Percentiles rank a stretch among this genome's conserved stretches.
Evolutionary conservation across 2,113 vertebrate genomes (phyloP).

Genomic region (Falcunculus frontatus): DNA sequence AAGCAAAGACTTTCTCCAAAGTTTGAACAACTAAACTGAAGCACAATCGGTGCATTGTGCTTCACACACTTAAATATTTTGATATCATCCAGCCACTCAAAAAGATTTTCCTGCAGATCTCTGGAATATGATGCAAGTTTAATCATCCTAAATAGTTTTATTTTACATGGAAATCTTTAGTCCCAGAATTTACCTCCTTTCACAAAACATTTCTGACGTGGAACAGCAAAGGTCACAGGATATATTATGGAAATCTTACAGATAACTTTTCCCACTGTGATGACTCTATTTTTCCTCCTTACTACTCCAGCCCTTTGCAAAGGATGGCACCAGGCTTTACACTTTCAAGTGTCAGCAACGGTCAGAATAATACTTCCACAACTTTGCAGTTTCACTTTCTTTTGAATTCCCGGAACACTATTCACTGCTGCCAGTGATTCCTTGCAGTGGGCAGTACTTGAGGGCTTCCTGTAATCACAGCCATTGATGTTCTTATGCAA

Average conservation of each 20-base stretch:
- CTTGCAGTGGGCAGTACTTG: not conserved
- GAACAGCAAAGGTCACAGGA: not conserved
- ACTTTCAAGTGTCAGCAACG: not conserved
- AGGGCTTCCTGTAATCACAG: not conserved
- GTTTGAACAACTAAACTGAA: not conserved
- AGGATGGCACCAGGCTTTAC: not conserved
- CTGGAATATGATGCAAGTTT: not conserved
- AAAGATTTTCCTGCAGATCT: not conserved
- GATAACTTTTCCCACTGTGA: not conserved
- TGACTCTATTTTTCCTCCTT: not conserved
- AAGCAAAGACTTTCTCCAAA: not conserved
- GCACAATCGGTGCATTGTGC: not conserved
- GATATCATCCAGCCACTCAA: not conserved
- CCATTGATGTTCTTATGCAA: not conserved
- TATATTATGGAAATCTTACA: not conserved
- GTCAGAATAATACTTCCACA: not conserved
- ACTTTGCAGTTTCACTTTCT: not conserved
- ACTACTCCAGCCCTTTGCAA: not conserved
- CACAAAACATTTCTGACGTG: not conserved
- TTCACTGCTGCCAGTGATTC: not conserved
- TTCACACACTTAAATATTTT: not conserved
- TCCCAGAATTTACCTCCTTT: not conserved
- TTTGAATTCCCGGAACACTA: not conserved
- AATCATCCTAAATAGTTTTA: not conserved
- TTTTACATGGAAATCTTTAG: not conserved